Base-by-base conservation (phyloP, 2,888 invertebrate species). In the Muschampia plurimacula region DNA sequence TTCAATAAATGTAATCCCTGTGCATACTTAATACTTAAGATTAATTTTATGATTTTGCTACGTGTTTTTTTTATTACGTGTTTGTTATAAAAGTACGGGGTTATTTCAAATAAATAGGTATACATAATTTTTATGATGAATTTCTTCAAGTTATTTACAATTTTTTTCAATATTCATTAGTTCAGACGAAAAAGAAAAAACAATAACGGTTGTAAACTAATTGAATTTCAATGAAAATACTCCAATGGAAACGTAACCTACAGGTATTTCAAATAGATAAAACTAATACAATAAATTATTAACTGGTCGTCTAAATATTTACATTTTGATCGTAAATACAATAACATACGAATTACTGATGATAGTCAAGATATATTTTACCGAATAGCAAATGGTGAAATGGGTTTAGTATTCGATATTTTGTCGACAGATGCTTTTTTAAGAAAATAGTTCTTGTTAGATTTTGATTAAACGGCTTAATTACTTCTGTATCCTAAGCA, bases 271-370 rank as follows among this genome's bases (percentile, higher is more conserved):
- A 64, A 70, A 65, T 44, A 52, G 63, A 69, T 63, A 49, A 28
- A 65, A 22, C 59, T 57, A 65, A 70, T 70, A 57, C 57, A 65
- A 70, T 70, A 57, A 65, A 70, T 65, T 65, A 70, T 70, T 57
- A 70, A 46, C 70, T 65, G 57, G 46, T 65, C 15, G 70, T 41
- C 65, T 15, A 65, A 70, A 70, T 65, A 70, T 70, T 70, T 65
- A 65, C 65, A 59, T 32, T 13, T 28, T 41, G n/a, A 0, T 62
- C 22, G 62, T 68, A 68, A 68, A 69, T 62, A 71, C 71, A 71
- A 66, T 39, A 71, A 71, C 59, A 60, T 8, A 57, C 32, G 32
- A 10, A 59, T 46, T 8, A 57, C 32, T 22, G n/a, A 59, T 46
- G 65, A 70, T 71, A 55, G 49, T 49, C 59, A 36, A 49, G 71